A percentile compares a stretch with the other conserved stretches of the same genome.
Conservation (phyloP, 2,888 invertebrate genomes). For the Caenorhabditis macrosperma region DNA sequence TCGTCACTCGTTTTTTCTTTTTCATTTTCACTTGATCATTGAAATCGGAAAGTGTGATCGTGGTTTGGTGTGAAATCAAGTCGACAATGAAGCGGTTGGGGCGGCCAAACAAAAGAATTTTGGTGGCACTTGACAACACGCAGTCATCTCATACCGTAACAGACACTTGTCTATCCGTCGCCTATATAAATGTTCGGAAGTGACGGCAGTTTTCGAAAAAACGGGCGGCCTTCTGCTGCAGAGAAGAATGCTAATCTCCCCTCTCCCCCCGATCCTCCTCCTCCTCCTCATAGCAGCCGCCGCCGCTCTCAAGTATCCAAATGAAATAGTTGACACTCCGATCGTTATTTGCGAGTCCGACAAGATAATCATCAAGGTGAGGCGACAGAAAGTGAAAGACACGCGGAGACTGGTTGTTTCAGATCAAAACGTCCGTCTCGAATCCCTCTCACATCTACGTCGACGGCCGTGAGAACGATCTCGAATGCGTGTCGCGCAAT, state of each 20-base stretch:
- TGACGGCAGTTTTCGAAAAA: slow-evolving; percentile 35
- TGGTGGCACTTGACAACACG: slow-evolving; percentile 33
- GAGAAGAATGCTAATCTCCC: slow-evolving; percentile 29
- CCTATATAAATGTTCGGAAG: slow-evolving; percentile 52
- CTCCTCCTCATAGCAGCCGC: neutral
- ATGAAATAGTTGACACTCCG: slow-evolving; percentile 78
- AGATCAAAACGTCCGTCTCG: slow-evolving; percentile 77
- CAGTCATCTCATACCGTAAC: slow-evolving; percentile 48
- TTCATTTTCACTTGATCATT: slow-evolving; percentile 55
- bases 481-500: slow-evolving; percentile 73
- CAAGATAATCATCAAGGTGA: slow-evolving; percentile 74
- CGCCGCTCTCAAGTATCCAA: slow-evolving; percentile 68
- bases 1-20: slow-evolving; percentile 9
- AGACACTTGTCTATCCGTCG: slow-evolving; percentile 45
- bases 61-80: slow-evolving; percentile 35
- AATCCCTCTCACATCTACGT: slow-evolving; percentile 79
- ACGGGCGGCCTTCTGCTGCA: slow-evolving; percentile 7
- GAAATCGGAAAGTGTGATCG: slow-evolving; percentile 53
- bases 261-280: slow-evolving; percentile 10
- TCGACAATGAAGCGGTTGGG: slow-evolving; percentile 46
- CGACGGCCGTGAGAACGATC: slow-evolving; percentile 74
- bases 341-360: slow-evolving; percentile 78
- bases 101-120: slow-evolving; percentile 49
- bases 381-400: neutral
- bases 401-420: neutral